Percentiles rank a stretch among this genome's conserved stretches.
phyloP scores from a whole-genome alignment of 1,140 invertebrate species.

The Macrostomum lignano region DNA sequence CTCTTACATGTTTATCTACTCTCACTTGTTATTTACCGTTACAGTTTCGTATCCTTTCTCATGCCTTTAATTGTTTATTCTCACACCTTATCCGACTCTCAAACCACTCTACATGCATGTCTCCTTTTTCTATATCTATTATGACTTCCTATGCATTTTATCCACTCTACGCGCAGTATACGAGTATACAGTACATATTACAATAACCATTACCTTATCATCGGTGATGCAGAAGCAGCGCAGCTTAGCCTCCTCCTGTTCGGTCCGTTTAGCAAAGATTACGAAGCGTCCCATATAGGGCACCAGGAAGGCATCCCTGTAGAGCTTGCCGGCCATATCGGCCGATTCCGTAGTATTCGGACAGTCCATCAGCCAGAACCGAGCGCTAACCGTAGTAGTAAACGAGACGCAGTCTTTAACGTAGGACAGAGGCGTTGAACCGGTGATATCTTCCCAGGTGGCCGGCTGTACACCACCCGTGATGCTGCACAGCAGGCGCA shows the following conservation, averaged over 20 bases:
- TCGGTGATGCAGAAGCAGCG: slow-evolving; percentile 87
- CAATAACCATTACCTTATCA: too few species aligned
- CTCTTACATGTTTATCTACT: too few species aligned
- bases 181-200: too few species aligned
- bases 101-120: too few species aligned
- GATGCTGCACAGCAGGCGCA: slow-evolving; percentile 7
- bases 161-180: too few species aligned
- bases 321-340: slow-evolving; percentile 86
- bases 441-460: slow-evolving; percentile 91
- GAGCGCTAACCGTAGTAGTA: slow-evolving; percentile 77
- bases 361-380: slow-evolving; percentile 89
- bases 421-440: slow-evolving; percentile 78
- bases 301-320: slow-evolving; percentile 74
- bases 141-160: too few species aligned
- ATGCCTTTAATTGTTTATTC: too few species aligned
- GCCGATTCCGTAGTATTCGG: slow-evolving; percentile 68
- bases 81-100: too few species aligned
- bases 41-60: too few species aligned
- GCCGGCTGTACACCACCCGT: slow-evolving; percentile 61
- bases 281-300: slow-evolving; percentile 88
- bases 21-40: too few species aligned
- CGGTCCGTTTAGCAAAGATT: slow-evolving; percentile 72
- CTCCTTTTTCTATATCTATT: too few species aligned
- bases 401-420: slow-evolving; percentile 86
- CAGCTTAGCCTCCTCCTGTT: slow-evolving; percentile 55